Conservation (phyloP, 1,140 invertebrate species). For the Heliconius eleuchia region DNA sequence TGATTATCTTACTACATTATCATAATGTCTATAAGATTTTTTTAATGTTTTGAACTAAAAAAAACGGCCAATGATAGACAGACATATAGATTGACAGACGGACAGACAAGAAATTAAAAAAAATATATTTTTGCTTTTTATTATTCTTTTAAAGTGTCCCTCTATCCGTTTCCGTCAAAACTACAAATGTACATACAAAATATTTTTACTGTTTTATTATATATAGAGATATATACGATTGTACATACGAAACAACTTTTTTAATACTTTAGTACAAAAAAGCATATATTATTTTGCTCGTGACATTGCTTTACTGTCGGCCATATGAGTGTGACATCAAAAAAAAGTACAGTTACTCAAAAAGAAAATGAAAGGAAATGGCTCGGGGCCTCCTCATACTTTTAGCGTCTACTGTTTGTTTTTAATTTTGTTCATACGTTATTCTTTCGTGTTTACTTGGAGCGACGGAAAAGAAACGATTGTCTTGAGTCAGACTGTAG, state of each 20-base stretch:
- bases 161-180: too few species aligned
- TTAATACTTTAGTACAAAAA: neutral
- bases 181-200: too few species aligned
- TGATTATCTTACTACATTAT: too few species aligned
- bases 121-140: too few species aligned
- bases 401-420: neutral
- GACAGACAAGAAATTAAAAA: too few species aligned
- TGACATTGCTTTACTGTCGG: neutral
- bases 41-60: too few species aligned
- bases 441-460: neutral
- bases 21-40: too few species aligned
- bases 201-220: too few species aligned
- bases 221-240: too few species aligned
- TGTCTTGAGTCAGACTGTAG: neutral
- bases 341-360: neutral
- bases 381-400: neutral
- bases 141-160: too few species aligned
- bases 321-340: neutral
- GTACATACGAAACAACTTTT: neutral
- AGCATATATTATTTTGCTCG: neutral
- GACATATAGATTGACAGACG: too few species aligned
- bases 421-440: neutral
- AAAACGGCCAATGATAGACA: too few species aligned
- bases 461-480: neutral
- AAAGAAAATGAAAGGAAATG: slow-evolving; percentile 12